Evolutionary conservation across 2,113 vertebrate species (phyloP), one percentile per base, ranked within the genome.

Genomic region (Limnothrissa miodon): DNA sequence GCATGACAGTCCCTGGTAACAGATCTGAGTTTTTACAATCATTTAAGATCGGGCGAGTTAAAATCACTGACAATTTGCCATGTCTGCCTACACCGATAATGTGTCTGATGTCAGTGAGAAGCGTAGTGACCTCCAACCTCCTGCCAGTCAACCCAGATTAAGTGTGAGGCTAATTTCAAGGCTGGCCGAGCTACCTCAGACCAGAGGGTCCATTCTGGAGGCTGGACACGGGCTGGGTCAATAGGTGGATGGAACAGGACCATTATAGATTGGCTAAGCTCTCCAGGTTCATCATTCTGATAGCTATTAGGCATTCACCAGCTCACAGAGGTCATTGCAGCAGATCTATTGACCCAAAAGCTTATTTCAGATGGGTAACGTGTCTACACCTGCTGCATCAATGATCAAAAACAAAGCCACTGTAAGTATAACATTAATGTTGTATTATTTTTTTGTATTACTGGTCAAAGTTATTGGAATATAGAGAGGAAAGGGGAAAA

Each of bases 131-230:
- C 66, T 39, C 15, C 25, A 15, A 74, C 66, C 66, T 33, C 66
- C 11, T 3, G 33, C 15, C 66, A 36, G 66, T 74, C 66, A 13
- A 74, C 11, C 29, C 29, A 74, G 29, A 74, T 39, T 74, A 74
- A 74, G 25, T 5, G 33, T 36, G 66, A 74, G 66, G 29, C 29
- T 74, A 74, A 74, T 74, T 74, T 74, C 66, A 74, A 74, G 66
- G 66, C 66, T 33, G 29, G 13, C 29, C 15, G 66, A 74, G 33
- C 66, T 74, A 29, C 1, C 29, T 36, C 66, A 33, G 66, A 5
- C 10, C 10, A 74, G 33, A 74, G 29, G 17, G 10, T 74, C 66
- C 66, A 36, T 74, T 74, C 17, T 29, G 1, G 13, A 74, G 11
- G 29, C 66, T 29, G n/a, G 62, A 70, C 62, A 70, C 8, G 36